Evolutionary conservation across 2,888 invertebrate genomes (phyloP).

Genomic region (Chrysodeixis includens): DNA sequence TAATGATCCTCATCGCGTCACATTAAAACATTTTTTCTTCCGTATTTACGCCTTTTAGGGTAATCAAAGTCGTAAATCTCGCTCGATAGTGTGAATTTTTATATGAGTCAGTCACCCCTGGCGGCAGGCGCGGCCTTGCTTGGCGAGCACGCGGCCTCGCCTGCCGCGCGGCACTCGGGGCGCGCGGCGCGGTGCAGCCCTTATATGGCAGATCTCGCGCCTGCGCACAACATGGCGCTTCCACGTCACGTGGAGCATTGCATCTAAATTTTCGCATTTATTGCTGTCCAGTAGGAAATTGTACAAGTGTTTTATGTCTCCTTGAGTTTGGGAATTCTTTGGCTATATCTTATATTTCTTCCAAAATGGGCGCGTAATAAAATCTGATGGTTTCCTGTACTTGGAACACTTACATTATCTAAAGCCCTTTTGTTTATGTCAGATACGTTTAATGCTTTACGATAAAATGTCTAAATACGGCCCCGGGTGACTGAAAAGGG

Average conservation of each 20-base stretch:
- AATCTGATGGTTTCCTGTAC: slow-evolving; percentile 48
- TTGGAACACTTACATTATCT: slow-evolving; percentile 35
- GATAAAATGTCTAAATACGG: slow-evolving; percentile 35
- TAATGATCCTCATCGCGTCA: slow-evolving; percentile 55
- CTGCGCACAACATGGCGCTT: slow-evolving; percentile 63
- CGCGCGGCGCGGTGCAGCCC: slow-evolving; percentile 71
- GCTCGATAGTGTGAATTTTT: slow-evolving; percentile 76
- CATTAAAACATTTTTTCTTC: slow-evolving; percentile 70
- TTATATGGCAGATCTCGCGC: slow-evolving; percentile 67
- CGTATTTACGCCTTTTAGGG: slow-evolving; percentile 71
- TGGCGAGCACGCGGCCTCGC: slow-evolving; percentile 65
- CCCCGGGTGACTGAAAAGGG: slow-evolving; percentile 17
- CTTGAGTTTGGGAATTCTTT: slow-evolving; percentile 54
- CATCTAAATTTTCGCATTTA: slow-evolving; percentile 73
- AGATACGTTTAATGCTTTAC: slow-evolving; percentile 16
- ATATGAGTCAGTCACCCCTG: slow-evolving; percentile 82
- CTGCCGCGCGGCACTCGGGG: slow-evolving; percentile 58
- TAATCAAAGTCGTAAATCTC: slow-evolving; percentile 76
- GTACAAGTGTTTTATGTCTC: slow-evolving; percentile 48
- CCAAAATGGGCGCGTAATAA: slow-evolving; percentile 49
- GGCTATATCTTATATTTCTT: slow-evolving; percentile 34
- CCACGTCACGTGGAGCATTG: slow-evolving; percentile 74
- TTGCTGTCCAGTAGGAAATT: slow-evolving; percentile 50
- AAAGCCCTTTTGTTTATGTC: slow-evolving; percentile 33
- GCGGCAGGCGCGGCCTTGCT: slow-evolving; percentile 66